These are phyloP conservation scores for Entomobrya proxima DNA, from an alignment of 2,888 invertebrate genomes.

Conservation along the genomic window DNA sequence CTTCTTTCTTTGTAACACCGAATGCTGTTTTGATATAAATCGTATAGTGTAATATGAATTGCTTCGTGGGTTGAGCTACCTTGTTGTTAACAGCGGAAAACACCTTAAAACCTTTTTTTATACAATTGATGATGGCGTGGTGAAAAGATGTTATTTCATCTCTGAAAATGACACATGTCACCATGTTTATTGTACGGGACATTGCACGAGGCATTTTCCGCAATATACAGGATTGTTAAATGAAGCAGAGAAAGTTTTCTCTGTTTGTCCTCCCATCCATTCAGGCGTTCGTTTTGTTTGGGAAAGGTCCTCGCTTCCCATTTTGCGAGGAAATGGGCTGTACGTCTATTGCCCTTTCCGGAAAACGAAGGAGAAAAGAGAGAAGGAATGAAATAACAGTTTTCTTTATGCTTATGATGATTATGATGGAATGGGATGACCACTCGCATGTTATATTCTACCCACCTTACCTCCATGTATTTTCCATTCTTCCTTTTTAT, in stretches of 20 bases:
- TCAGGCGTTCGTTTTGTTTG: conserved; percentile 27
- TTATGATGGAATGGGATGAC: conserved; percentile 41
- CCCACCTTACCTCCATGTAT: not conserved
- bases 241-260: conserved; percentile 41
- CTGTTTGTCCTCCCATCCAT: conserved; percentile 38
- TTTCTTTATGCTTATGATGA: conserved; percentile 28
- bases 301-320: conserved; percentile 16
- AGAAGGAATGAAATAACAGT: conserved; percentile 23
- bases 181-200: conserved; percentile 6
- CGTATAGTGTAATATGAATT: not conserved
- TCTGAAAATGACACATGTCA: conserved; percentile 8
- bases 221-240: conserved; percentile 52
- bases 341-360: conserved; percentile 7
- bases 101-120: not conserved
- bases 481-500: not conserved
- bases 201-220: conserved; percentile 22
- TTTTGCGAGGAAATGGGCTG: conserved; percentile 53
- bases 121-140: not conserved
- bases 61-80: not conserved
- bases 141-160: not conserved
- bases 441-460: not conserved
- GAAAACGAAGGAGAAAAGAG: not conserved
- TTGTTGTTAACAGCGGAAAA: not conserved
- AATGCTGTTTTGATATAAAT: not conserved
- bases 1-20: no score